A percentile compares a stretch with the other conserved stretches of the same genome.
phyloP scores from a whole-genome alignment of 2,888 invertebrate species.

The Euplexia lucipara region DNA sequence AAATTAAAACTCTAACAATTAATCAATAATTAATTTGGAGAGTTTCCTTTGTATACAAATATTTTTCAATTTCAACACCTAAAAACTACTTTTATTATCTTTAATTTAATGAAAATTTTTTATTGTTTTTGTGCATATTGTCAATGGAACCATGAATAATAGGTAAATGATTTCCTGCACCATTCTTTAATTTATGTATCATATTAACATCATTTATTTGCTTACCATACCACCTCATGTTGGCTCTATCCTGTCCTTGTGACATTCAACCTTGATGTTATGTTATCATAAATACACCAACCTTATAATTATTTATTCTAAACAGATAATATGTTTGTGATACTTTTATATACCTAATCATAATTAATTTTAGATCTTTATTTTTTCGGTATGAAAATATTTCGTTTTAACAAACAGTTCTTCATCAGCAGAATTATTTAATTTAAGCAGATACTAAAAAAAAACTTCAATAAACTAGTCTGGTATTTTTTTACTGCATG shows the following conservation, averaged over 20 bases:
- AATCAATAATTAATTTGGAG: too few relatives aligned
- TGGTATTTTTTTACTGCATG: too few relatives aligned
- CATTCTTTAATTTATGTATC: background rate
- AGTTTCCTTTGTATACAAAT: background rate
- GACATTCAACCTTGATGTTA: constrained; percentile 2
- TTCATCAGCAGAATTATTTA: too few relatives aligned
- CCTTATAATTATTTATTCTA: too few relatives aligned
- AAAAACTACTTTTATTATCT: background rate
- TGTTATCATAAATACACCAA: constrained; percentile 1
- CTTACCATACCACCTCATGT: background rate
- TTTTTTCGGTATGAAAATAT: too few relatives aligned
- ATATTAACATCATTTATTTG: background rate
- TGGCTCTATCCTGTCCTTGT: background rate
- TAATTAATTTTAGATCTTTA: too few relatives aligned
- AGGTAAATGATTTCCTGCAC: background rate
- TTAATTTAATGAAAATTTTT: background rate
- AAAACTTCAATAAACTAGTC: too few relatives aligned
- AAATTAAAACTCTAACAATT: too few relatives aligned
- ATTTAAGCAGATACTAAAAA: too few relatives aligned
- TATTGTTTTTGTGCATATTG: background rate
- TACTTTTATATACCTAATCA: too few relatives aligned
- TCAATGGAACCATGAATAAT: background rate
- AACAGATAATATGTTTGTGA: too few relatives aligned
- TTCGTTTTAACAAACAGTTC: too few relatives aligned
- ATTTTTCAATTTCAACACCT: background rate